A percentile compares a stretch with the other conserved stretches of the same genome.
phyloP scores from a whole-genome alignment of 2,888 invertebrate genomes.

The Microplitis manilae region DNA sequence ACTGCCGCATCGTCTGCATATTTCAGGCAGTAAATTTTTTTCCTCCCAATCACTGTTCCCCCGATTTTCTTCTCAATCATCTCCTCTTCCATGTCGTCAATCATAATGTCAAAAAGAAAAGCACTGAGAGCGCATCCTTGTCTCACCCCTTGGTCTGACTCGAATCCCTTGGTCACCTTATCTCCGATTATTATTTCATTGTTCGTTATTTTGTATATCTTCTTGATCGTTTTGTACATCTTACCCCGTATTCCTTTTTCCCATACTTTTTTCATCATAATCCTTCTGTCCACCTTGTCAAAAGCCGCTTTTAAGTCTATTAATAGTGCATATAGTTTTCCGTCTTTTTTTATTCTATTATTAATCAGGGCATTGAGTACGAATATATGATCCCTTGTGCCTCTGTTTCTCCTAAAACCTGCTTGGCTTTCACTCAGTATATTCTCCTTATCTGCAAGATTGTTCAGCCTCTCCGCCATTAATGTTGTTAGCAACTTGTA shows the following conservation, averaged over 20 bases:
- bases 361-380: background rate
- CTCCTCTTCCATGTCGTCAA: conserved; percentile 23
- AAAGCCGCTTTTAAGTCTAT: background rate
- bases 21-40: conserved; percentile 33
- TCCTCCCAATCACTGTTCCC: conserved; percentile 36
- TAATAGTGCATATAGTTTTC: background rate
- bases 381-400: background rate
- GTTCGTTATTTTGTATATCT: background rate
- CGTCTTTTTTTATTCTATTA: background rate
- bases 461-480: background rate
- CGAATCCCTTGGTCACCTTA: background rate
- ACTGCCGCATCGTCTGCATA: conserved; percentile 46
- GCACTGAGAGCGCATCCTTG: background rate
- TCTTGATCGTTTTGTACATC: background rate
- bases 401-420: background rate
- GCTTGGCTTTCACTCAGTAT: background rate
- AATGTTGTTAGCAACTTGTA: conserved; percentile 4
- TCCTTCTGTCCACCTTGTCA: background rate
- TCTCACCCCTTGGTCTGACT: background rate
- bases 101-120: background rate
- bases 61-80: conserved; percentile 25
- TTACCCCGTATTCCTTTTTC: background rate
- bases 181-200: background rate
- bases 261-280: background rate
- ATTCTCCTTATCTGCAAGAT: background rate